A percentile compares a stretch with the other conserved stretches of the same genome.
These are phyloP conservation scores for Brachyptera risi DNA, from an alignment of 2,888 invertebrate genomes.

Conservation along the genomic window DNA sequence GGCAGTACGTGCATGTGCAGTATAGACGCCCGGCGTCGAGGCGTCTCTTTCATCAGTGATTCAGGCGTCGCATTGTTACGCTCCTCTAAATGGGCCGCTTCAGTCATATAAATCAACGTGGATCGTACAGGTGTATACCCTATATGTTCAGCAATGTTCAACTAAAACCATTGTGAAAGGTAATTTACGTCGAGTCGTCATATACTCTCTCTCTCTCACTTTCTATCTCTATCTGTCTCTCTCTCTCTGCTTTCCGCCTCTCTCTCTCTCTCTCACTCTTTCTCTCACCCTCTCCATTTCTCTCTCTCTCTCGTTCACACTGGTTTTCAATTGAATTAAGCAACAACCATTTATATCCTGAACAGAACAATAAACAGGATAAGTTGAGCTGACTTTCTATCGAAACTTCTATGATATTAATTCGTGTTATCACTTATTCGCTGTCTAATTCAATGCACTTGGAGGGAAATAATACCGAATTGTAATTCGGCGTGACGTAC, in stretches of 20 bases:
- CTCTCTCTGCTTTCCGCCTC: no score
- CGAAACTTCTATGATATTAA: no score
- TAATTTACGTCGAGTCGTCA: slow-evolving; percentile 2
- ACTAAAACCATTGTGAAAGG: slow-evolving; percentile 12
- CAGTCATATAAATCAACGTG: background rate
- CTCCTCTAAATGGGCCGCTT: slow-evolving; percentile 1
- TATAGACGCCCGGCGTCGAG: background rate
- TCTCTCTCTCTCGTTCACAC: background rate
- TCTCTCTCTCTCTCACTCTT: no score
- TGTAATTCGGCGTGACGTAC: no score
- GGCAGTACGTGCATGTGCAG: background rate
- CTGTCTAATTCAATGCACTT: no score
- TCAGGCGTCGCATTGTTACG: slow-evolving; percentile 1
- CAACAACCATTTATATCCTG: slow-evolving; percentile 10
- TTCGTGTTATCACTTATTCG: no score
- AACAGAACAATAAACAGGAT: background rate
- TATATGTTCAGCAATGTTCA: slow-evolving; percentile 8
- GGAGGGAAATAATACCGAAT: no score
- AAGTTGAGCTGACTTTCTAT: no score
- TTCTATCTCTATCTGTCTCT: no score
- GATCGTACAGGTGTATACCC: background rate
- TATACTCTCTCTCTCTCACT: no score
- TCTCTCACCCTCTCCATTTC: no score
- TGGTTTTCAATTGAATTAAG: slow-evolving; percentile 5
- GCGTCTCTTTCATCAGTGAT: slow-evolving; percentile 10